A percentile compares a stretch with the other conserved stretches of the same genome.
These are phyloP conservation scores for Hirundichthys speculiger DNA, from an alignment of 2,113 vertebrate species.

Conservation along the genomic window DNA sequence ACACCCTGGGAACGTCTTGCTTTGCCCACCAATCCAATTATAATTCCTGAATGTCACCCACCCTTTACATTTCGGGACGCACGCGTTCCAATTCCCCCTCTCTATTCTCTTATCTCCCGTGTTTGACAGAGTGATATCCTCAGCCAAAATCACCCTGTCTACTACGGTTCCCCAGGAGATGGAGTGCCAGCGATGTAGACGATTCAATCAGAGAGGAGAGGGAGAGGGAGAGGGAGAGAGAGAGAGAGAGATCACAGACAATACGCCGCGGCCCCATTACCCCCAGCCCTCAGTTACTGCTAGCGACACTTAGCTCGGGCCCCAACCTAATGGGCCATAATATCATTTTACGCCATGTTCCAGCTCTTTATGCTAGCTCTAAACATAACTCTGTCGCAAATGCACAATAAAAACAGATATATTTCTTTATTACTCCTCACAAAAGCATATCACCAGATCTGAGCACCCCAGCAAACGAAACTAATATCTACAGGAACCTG, in stretches of 20 bases:
- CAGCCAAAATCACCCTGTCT: slow-evolving; percentile 74
- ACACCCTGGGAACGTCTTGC: slow-evolving; percentile 21
- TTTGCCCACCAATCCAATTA: slow-evolving; percentile 13
- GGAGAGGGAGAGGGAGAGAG: slow-evolving; percentile 75
- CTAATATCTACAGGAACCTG: slow-evolving; percentile 71
- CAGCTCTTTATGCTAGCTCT: slow-evolving; percentile 76
- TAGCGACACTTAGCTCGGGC: slow-evolving; percentile 68
- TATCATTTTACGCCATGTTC: slow-evolving; percentile 80
- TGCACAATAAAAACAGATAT: slow-evolving; percentile 82
- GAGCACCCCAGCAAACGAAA: slow-evolving; percentile 70
- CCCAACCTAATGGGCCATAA: slow-evolving; percentile 81
- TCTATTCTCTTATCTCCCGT: slow-evolving; percentile 62
- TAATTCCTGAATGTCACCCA: slow-evolving; percentile 41
- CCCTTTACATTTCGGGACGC: slow-evolving; percentile 50
- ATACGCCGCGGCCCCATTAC: slow-evolving; percentile 77
- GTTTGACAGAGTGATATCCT: slow-evolving; percentile 76
- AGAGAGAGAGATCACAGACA: slow-evolving; percentile 77
- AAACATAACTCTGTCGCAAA: slow-evolving; percentile 77
- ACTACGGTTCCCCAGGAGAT: slow-evolving; percentile 69
- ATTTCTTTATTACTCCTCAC: slow-evolving; percentile 80
- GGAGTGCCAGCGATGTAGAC: slow-evolving; percentile 71
- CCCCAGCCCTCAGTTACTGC: slow-evolving; percentile 71
- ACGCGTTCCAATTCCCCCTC: slow-evolving; percentile 31
- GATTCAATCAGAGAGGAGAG: slow-evolving; percentile 78
- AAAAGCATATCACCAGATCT: slow-evolving; percentile 72